Conservation (phyloP, 2,797 vertebrate genomes). For the Epinephelus coioides region DNA sequence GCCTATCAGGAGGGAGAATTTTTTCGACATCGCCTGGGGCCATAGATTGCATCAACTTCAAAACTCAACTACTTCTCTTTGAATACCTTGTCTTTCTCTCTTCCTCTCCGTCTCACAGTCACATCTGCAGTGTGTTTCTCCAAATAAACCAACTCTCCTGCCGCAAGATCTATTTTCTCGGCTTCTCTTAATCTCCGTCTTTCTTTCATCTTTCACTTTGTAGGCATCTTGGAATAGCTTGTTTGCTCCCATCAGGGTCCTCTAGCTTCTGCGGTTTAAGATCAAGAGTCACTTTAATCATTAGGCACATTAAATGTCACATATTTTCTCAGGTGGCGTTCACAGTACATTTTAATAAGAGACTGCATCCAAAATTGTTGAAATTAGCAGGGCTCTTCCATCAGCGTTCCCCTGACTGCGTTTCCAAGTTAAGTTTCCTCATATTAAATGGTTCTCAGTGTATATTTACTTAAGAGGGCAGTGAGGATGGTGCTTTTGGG, state of each 20-base stretch:
- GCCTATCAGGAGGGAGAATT: slow-evolving; percentile 55
- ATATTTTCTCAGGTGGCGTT: background rate
- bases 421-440: background rate
- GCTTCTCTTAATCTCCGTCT: slow-evolving; percentile 14
- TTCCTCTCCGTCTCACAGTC: slow-evolving; percentile 11
- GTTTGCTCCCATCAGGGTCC: slow-evolving; percentile 12
- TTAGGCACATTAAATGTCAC: background rate
- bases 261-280: background rate
- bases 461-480: background rate
- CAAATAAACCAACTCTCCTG: slow-evolving; percentile 4
- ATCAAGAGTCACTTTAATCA: slow-evolving; percentile 7
- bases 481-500: background rate
- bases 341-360: background rate
- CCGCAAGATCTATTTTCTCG: slow-evolving; percentile 15
- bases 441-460: background rate
- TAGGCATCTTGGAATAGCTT: slow-evolving; percentile 17
- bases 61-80: slow-evolving; percentile 30
- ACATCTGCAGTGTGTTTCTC: background rate
- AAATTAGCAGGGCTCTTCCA: background rate
- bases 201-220: slow-evolving; percentile 26
- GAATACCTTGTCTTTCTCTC: slow-evolving; percentile 13
- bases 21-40: slow-evolving; percentile 44
- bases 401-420: background rate
- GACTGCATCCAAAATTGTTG: background rate
- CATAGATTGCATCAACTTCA: slow-evolving; percentile 58